Base-by-base conservation (phyloP, 2,888 invertebrate species). In the Strigamia crassipes region DNA sequence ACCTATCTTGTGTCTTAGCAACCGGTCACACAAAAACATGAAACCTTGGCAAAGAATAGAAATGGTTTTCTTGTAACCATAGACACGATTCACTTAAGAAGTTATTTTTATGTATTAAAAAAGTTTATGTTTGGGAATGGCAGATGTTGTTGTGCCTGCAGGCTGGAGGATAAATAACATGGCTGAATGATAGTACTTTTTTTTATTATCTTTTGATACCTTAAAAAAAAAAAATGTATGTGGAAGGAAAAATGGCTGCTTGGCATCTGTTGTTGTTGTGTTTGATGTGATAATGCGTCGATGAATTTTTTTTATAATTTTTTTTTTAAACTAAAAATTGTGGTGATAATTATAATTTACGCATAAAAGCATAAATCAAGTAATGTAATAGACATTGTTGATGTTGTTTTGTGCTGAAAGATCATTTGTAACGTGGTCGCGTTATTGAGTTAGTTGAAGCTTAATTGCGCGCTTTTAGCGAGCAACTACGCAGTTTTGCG, bases 401-500 rank as follows among this genome's bases (percentile, higher is more conserved):
- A 27, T 73, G 12, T 73, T 73, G 15, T 51, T 18, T 51, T 51
- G 31, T 73, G 73, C n/a, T 73, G 73, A 73, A 73, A 73, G 73
- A 73, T 73, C 73, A 73, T 73, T 73, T 73, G 73, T 27, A 73
- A 31, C 31, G 73, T 31, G 73, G 73, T 73, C n/a, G 27, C 73
- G 73, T 73, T 73, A 73, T 73, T 73, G 73, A 73, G 73, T 73
- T 73, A 73, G 73, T 73, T 31, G 73, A 5, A 73, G 73, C 73
- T 73, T 73, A 73, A 73, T 73, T 73, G 73, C 12, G 73, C 73
- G 31, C 73, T 73, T 73, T 73, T 73, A 73, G 31, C 31, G 31
- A 73, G 31, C 73, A 31, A 38, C 27, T 73, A 73, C 31, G 73
- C 73, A 73, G 73, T 73, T 73, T 73, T 73, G 73, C 73, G 73